Conservation (phyloP, 2,113 vertebrate species). For the Eptatretus burgeri region DNA sequence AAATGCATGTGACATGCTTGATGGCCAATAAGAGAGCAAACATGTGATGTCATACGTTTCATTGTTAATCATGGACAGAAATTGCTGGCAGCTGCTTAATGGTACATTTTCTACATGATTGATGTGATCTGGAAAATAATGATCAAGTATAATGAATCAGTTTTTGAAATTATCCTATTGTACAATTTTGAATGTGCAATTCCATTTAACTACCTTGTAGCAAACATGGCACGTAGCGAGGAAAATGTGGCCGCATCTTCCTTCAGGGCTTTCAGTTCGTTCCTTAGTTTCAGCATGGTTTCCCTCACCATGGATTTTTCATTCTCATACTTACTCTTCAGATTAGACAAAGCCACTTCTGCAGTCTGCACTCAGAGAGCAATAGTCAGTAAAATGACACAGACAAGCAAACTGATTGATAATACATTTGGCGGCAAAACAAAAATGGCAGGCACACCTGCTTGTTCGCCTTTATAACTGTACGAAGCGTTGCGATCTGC, state of each 20-base stretch:
- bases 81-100: no score
- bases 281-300: constrained; percentile 89
- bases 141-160: no score
- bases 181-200: no score
- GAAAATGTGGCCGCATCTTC: constrained; percentile 97
- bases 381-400: no score
- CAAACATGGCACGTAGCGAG: constrained; percentile 88
- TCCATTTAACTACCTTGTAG: constrained; percentile 36
- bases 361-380: constrained; percentile 34
- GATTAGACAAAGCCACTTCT: constrained; percentile 62
- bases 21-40: no score
- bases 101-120: no score
- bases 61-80: no score
- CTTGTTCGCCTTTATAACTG: constrained; percentile 48
- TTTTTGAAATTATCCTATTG: no score
- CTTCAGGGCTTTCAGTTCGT: constrained; percentile 84
- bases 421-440: background rate
- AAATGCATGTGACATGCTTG: no score
- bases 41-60: no score
- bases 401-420: no score
- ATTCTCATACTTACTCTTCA: constrained; percentile 97
- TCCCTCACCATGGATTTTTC: constrained; percentile 91
- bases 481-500: constrained; percentile 42
- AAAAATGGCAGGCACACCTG: constrained; percentile 19
- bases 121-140: no score